Conservation (phyloP, 2,797 vertebrate species). For the Vireo griseus region DNA sequence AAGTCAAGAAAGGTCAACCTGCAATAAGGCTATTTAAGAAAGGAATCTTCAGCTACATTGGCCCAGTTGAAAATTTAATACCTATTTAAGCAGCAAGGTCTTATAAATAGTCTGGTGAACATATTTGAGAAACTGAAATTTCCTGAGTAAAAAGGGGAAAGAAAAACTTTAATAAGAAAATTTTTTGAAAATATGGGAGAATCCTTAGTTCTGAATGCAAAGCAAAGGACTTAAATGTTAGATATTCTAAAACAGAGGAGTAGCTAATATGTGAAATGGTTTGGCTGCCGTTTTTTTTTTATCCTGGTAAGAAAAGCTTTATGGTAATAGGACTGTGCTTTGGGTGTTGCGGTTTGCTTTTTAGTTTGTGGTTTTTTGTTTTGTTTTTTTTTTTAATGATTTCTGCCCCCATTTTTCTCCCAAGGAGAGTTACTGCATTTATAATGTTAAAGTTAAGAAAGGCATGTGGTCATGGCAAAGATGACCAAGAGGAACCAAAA, state of each 20-base stretch:
- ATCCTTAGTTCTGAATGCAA: background rate
- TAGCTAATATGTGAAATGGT: background rate
- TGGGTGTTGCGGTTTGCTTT: background rate
- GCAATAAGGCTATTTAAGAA: background rate
- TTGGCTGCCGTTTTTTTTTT: background rate
- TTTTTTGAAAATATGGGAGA: background rate
- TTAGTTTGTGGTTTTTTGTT: background rate
- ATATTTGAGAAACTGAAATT: background rate
- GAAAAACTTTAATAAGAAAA: background rate
- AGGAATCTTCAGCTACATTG: conserved; percentile 5
- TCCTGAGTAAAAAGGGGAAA: background rate
- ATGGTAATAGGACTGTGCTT: background rate
- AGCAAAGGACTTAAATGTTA: background rate
- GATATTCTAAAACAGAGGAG: background rate
- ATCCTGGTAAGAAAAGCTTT: background rate
- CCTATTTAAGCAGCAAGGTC: background rate
- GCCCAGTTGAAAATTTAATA: background rate
- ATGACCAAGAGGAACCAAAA: background rate
- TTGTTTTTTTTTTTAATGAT: background rate
- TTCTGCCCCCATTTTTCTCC: background rate
- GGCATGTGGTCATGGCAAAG: background rate
- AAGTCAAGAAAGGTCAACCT: background rate
- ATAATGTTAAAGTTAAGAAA: background rate
- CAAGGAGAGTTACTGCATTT: background rate
- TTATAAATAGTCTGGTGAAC: background rate